Evolutionary conservation across 2,888 invertebrate genomes (phyloP).

Genomic region (Diaprepes abbreviatus): DNA sequence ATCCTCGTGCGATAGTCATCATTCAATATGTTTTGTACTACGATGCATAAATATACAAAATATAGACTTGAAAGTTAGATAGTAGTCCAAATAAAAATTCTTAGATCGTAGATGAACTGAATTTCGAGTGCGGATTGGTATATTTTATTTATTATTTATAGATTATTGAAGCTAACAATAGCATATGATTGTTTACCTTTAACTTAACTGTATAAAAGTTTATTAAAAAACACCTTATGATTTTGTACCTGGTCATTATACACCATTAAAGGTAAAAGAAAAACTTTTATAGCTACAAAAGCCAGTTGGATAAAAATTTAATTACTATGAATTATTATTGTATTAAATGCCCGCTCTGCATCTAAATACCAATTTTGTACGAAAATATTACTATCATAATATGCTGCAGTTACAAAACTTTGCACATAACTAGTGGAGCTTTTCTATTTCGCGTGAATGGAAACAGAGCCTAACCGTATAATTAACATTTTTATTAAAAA

Average conservation of each 20-base stretch:
- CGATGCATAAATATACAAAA: too few relatives aligned
- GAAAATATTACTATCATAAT: slow-evolving; percentile 11
- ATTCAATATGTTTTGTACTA: too few relatives aligned
- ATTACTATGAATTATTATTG: slow-evolving; percentile 29
- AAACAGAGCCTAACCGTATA: slow-evolving; percentile 52
- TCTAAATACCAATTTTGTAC: slow-evolving; percentile 14
- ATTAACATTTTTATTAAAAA: slow-evolving; percentile 56
- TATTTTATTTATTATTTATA: too few relatives aligned
- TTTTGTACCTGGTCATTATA: not conserved
- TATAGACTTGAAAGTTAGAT: too few relatives aligned
- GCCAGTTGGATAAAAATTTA: slow-evolving; percentile 14
- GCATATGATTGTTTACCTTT: not conserved
- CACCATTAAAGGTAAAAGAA: slow-evolving; percentile 8
- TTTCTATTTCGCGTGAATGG: slow-evolving; percentile 55
- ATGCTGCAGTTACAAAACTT: slow-evolving; percentile 41
- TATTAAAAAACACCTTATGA: slow-evolving; percentile 11
- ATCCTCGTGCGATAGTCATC: too few relatives aligned
- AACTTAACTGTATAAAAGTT: not conserved
- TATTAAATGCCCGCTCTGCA: slow-evolving; percentile 11
- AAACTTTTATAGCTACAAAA: slow-evolving; percentile 3
- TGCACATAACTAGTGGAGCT: slow-evolving; percentile 47
- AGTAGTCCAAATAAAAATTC: too few relatives aligned
- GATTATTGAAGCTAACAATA: not conserved
- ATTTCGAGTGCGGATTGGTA: too few relatives aligned
- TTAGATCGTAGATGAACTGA: too few relatives aligned